Conservation (phyloP, 2,888 invertebrate species). For the Phasia obesa region DNA sequence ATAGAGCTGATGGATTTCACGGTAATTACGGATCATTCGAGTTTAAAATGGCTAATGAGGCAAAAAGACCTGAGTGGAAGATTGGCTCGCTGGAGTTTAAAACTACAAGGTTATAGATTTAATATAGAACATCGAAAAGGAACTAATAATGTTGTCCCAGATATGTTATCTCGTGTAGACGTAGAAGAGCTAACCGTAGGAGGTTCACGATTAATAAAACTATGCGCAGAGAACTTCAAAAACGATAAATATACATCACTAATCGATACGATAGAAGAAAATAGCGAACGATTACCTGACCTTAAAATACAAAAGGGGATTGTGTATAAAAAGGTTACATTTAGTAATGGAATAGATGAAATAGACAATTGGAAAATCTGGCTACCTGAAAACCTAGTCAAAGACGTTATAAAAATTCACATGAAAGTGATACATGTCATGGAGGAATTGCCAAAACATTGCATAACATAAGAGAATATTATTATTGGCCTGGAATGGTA, state of each 20-base stretch:
- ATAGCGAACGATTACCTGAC: neutral
- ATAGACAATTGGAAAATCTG: constrained; percentile 24
- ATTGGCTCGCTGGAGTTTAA: too few species aligned
- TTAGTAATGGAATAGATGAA: constrained; percentile 2
- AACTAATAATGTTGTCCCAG: neutral
- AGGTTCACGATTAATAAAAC: neutral
- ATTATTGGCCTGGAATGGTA: constrained; percentile 10
- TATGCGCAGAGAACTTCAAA: constrained; percentile 10
- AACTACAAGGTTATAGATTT: neutral
- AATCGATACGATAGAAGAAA: constrained; percentile 14
- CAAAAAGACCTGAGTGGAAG: too few species aligned
- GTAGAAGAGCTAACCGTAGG: neutral
- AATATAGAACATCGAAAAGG: neutral
- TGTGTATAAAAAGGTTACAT: neutral
- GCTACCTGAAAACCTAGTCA: constrained; percentile 6
- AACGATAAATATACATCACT: neutral
- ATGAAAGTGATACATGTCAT: constrained; percentile 8
- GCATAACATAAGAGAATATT: neutral
- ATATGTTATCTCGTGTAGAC: constrained; percentile 21
- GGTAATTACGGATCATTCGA: too few species aligned
- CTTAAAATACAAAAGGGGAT: neutral
- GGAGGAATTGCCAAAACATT: constrained; percentile 20
- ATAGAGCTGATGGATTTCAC: neutral
- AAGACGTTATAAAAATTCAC: neutral
- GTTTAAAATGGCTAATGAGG: too few species aligned